Percentiles rank a stretch among this genome's conserved stretches.
Conservation (phyloP, 2,888 invertebrate species). For the Elysia crispata region DNA sequence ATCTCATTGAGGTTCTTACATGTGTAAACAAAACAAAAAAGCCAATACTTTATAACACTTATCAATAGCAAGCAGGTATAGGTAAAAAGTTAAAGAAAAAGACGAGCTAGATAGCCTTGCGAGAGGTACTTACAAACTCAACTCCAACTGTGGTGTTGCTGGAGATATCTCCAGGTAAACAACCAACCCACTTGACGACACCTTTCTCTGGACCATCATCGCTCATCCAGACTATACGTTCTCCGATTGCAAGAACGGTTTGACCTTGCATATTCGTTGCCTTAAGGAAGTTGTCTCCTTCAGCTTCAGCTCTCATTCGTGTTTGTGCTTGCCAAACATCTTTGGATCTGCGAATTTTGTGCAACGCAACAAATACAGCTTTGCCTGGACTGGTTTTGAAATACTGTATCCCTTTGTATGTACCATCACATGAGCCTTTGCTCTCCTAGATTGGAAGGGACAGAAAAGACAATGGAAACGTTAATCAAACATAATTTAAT, state of each 20-base stretch:
- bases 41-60: no score
- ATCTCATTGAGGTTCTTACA: no score
- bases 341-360: constrained; percentile 60
- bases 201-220: constrained; percentile 79
- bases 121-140: constrained; percentile 80
- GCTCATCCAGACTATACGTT: constrained; percentile 80
- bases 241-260: constrained; percentile 74
- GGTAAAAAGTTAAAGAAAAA: no score
- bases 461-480: no score
- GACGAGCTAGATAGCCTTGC: no score
- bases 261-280: not conserved
- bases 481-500: no score
- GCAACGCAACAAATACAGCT: constrained; percentile 65
- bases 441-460: constrained; percentile 53
- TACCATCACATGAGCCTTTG: constrained; percentile 65
- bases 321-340: constrained; percentile 49
- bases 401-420: constrained; percentile 58
- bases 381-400: constrained; percentile 61
- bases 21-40: no score
- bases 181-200: constrained; percentile 80
- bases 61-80: no score
- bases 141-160: constrained; percentile 80
- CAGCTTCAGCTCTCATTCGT: constrained; percentile 45
- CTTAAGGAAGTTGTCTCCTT: constrained; percentile 30
- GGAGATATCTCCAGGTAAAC: constrained; percentile 78